Evolutionary conservation across 2,113 vertebrate genomes (phyloP), one percentile per base, ranked within the genome.

Genomic region (Alexandromys fortis): DNA sequence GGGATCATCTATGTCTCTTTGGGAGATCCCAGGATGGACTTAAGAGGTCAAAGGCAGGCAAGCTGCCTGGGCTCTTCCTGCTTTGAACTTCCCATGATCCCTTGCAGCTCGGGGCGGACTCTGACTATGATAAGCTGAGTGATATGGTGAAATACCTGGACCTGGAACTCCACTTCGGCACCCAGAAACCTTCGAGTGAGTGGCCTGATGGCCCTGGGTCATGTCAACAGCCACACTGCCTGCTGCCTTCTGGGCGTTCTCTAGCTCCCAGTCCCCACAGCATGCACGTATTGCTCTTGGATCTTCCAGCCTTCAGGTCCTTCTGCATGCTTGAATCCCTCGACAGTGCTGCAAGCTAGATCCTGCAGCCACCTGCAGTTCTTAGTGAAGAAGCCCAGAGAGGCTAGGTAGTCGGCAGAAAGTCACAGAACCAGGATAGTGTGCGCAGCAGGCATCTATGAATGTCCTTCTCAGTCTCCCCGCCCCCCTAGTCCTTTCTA

Each of bases 81-180:
- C 79, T 72, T 30, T 65, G 76, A 73, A 47, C 19, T 28, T 61
- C 45, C 38, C 58, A 16, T 5, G 0, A 47, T 83, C 17, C 65
- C 30, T 82, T 1, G 6, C 94, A 97, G 97, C 92, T 97, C 0
- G 96, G 97, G 72, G 97, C 99, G 58, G 99, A 99, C 97, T 99
- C 99, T 0, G 99, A 99, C 92, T 99, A 99, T 0, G 99, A 99
- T 68, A 99, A 99, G 91, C 98, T 99, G 96, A 99, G 99, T 3
- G 99, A 99, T 93, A 99, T 99, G 99, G 99, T 99, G 97, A 99
- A 99, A 92, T 99, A 99, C 98, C 99, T 99, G 1, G 99, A 99
- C 97, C 98, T 99, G 98, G 99, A 99, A 97, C 98, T 99, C 98
- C 99, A 99, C 98, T 99, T 99, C 0, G 99, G 99, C 72, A 99